Percentiles rank a stretch among this genome's conserved stretches.
Conservation (phyloP, 2,113 vertebrate species). For the Aspidoscelis tigris region DNA sequence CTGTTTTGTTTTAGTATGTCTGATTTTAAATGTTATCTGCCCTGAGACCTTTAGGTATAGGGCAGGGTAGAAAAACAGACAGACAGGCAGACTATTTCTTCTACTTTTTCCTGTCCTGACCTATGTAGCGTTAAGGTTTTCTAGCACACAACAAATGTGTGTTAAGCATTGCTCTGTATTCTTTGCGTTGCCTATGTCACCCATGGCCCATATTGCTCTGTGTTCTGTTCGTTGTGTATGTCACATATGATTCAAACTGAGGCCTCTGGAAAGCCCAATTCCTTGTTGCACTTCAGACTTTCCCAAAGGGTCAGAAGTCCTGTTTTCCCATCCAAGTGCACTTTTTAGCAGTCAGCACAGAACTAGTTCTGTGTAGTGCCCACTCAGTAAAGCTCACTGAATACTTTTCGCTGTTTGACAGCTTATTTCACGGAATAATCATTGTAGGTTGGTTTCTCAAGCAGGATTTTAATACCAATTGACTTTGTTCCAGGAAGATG, state of each 20-base stretch:
- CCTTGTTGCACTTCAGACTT: neutral
- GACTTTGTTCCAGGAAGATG: neutral
- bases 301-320: neutral
- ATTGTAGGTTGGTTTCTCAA: neutral
- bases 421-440: neutral
- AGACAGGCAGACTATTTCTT: neutral
- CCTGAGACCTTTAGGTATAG: too few species aligned
- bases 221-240: neutral
- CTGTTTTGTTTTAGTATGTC: too few species aligned
- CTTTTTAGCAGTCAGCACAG: neutral
- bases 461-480: neutral
- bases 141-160: neutral
- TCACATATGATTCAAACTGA: neutral
- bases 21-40: too few species aligned
- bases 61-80: too few species aligned
- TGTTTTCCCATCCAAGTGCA: neutral
- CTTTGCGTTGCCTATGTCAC: neutral
- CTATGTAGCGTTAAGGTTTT: conserved; percentile 7
- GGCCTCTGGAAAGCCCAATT: neutral
- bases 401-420: neutral
- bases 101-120: neutral
- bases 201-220: neutral
- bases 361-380: neutral
- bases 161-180: neutral
- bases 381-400: neutral